Base-by-base conservation (phyloP, 37 sponge, comb jelly and placozoan species). In the Aplysina aerophoba region DNA sequence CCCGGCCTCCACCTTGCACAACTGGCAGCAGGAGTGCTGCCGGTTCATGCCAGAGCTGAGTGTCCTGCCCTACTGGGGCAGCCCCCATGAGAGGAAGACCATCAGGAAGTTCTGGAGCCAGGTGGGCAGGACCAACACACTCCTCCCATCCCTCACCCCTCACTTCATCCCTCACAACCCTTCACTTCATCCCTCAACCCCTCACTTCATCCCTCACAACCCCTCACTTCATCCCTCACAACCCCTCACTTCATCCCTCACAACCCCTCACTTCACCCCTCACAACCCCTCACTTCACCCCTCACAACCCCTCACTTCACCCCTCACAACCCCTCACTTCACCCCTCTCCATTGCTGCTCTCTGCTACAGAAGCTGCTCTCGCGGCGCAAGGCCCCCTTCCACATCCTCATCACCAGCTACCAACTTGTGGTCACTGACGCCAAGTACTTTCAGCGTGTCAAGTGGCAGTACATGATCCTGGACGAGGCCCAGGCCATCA, bases 391-490 rank as follows among this genome's bases (percentile, higher is more conserved):
- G 82, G 85, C 97, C 81, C 97, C 97, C 0, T 94, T 94, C 39
- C 97, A 97, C 82, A 72, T 95, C 55, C 91, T 97, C 67, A 95
- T 97, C 59, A 95, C 97, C 38, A 95, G 96, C 73, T 97, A 97
- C 88, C 97, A 97, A 71, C 81, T 97, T 84, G 97, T 95, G 59
- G 95, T 97, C 35, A 81, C 86, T 40, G 97, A 97, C 64, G 84
- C 90, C 75, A 91, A 90, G 75, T 97, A 94, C 62, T 95, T 97
- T 50, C 97, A 97, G 67, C 64, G 91, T 1, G 65, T 95, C n/a
- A 93, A 95, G 73, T 97, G 97, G 97, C 97, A 97, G 95, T 97
- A 97, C 81, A 92, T 97, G 93, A 90, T 97, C 17, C 88, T 97
- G 81, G 97, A 97, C 40, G 97, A 97, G 79, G 97, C 97, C 24